These are phyloP conservation scores for Leptinotarsa rubiginosa DNA, from an alignment of 2,888 invertebrate species.

Conservation along the genomic window DNA sequence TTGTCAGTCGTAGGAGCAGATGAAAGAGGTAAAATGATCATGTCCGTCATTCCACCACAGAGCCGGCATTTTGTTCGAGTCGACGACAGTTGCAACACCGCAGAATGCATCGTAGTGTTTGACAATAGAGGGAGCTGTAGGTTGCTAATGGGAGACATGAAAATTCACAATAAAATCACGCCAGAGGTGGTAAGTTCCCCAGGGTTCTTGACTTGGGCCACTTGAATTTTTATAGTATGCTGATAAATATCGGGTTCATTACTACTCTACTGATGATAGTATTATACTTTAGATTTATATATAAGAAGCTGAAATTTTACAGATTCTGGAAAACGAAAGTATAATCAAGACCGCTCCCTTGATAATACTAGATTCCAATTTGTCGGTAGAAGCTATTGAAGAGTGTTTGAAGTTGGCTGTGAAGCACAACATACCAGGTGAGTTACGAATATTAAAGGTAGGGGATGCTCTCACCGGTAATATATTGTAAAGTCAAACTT, in stretches of 20 bases:
- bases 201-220: not conserved
- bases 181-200: constrained; percentile 70
- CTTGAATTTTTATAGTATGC: not conserved
- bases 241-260: no score
- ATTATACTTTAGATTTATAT: no score
- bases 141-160: constrained; percentile 88
- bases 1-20: constrained; percentile 85
- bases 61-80: constrained; percentile 59
- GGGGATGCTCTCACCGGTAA: no score
- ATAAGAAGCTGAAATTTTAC: constrained; percentile 45
- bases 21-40: constrained; percentile 65
- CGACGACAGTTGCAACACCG: constrained; percentile 69
- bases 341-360: constrained; percentile 76
- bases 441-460: constrained; percentile 54
- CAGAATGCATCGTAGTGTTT: constrained; percentile 82
- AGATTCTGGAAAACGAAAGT: constrained; percentile 73
- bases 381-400: constrained; percentile 76
- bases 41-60: constrained; percentile 61
- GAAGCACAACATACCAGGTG: constrained; percentile 76
- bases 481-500: no score
- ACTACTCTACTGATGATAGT: no score
- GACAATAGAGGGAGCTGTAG: constrained; percentile 82
- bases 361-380: constrained; percentile 88
- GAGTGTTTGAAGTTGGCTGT: constrained; percentile 73
- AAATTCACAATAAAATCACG: constrained; percentile 78